Base-by-base conservation (phyloP, 2,113 vertebrate species). In the Atractosteus spatula region DNA sequence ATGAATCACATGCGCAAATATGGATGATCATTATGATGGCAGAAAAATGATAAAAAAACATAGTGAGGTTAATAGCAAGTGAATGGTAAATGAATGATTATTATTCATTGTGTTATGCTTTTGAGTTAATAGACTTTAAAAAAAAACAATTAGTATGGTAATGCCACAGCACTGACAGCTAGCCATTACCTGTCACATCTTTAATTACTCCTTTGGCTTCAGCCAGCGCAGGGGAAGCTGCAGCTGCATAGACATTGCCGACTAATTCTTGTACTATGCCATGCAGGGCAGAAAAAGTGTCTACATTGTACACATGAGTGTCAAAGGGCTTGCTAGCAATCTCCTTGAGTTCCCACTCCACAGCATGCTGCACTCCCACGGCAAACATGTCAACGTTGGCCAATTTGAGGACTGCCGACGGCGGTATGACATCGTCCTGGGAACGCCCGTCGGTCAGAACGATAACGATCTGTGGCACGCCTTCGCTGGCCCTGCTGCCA, bases 121-220 rank as follows among this genome's bases (percentile, higher is more conserved):
- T 56, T 41, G 63, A 76, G 83, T 87, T 85, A 88, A 86, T 83
- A 56, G 68, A 13, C 10, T 59, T 59, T n/a, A 59, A 8, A 59
- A 59, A 29, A 29, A 29, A 29, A 29, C 29, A 29, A 82, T 87
- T 82, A 89, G 85, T 88, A 82, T 80, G 77, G 83, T 80, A 81
- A 83, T 78, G 85, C 76, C 79, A 64, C 75, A 77, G 81, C 68
- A 45, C 74, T 70, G 80, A 82, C 76, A 74, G 56, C 56, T 78
- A 79, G 82, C 85, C 72, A 67, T 95, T 96, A 95, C 95, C 94
- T 95, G 94, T 94, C 86, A 92, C 80, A 90, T 92, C 91, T 89
- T 90, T 90, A 87, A 87, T 77, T 85, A 86, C 83, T 78, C 83
- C 90, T 83, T 77, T 83, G 82, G 86, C 89, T 75, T 92, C 91